These are phyloP conservation scores for Darevskia nairensis DNA, from an alignment of 2,797 vertebrate species.

Conservation along the genomic window DNA sequence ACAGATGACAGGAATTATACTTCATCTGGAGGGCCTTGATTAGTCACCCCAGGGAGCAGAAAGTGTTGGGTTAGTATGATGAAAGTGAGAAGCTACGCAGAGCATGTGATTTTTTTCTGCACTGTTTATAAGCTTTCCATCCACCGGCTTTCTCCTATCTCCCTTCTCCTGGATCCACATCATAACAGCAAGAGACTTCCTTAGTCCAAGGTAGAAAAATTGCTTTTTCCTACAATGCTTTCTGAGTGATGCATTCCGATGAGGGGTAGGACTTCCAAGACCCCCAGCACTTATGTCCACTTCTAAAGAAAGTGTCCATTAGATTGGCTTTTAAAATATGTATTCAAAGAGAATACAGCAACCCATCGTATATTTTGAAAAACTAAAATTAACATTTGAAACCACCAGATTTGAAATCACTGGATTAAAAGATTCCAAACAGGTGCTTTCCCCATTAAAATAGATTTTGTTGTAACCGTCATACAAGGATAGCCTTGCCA, in stretches of 20 bases:
- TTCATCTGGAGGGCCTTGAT: no score
- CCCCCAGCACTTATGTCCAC: no score
- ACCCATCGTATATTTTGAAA: neutral
- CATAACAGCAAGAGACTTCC: neutral
- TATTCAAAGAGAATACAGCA: neutral
- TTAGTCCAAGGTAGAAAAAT: neutral
- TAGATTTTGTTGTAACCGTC: neutral
- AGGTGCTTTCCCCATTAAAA: neutral
- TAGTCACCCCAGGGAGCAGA: no score
- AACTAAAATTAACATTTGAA: neutral
- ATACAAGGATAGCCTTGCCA: neutral
- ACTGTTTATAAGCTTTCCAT: neutral
- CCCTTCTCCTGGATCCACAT: neutral
- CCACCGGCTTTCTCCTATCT: no score
- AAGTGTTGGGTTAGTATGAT: neutral
- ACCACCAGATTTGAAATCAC: neutral
- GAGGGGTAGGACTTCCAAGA: neutral
- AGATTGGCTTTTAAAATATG: neutral
- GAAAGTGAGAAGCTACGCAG: neutral
- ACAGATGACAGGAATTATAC: no score
- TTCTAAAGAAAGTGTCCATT: neutral
- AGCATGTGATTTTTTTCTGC: neutral
- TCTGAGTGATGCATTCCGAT: neutral
- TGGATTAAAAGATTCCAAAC: neutral
- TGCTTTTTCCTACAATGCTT: neutral